Percentiles rank a stretch among this genome's conserved stretches.
phyloP scores from a whole-genome alignment of 2,797 vertebrate species.

The Lutra lutra region DNA sequence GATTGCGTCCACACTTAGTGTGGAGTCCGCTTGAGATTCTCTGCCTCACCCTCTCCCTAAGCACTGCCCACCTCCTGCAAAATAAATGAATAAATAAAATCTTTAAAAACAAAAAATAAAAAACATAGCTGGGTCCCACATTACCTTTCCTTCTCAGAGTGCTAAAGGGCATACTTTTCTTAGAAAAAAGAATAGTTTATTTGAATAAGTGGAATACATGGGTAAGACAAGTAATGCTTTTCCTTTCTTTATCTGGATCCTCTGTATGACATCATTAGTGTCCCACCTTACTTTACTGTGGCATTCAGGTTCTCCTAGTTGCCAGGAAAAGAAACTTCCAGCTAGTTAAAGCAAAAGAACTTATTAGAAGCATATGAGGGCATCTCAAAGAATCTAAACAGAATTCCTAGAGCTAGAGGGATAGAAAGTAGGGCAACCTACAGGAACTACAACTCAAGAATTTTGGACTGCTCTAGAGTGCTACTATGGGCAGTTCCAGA shows the following conservation, averaged over 20 bases:
- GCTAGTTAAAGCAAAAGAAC: conserved; percentile 16
- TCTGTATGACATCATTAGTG: neutral
- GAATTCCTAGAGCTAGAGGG: neutral
- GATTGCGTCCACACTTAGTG: neutral
- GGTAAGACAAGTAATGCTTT: neutral
- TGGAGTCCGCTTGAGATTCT: neutral
- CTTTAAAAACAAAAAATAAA: neutral
- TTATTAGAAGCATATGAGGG: neutral
- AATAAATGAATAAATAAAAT: neutral
- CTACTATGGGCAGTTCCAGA: neutral
- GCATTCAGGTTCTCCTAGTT: neutral
- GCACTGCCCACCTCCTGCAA: neutral
- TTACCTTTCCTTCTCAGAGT: conserved; percentile 1
- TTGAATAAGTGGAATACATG: conserved; percentile 37
- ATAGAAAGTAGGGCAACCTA: neutral
- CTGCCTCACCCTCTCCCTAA: neutral
- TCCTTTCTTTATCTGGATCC: neutral
- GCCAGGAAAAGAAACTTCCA: neutral
- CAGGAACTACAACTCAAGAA: neutral
- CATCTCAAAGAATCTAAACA: neutral
- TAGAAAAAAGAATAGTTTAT: neutral
- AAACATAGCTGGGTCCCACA: neutral
- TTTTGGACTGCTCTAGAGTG: neutral
- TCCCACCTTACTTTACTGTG: neutral
- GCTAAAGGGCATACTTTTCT: neutral